phyloP scores from a whole-genome alignment of 2,113 vertebrate species.

The Eleginops maclovinus region DNA sequence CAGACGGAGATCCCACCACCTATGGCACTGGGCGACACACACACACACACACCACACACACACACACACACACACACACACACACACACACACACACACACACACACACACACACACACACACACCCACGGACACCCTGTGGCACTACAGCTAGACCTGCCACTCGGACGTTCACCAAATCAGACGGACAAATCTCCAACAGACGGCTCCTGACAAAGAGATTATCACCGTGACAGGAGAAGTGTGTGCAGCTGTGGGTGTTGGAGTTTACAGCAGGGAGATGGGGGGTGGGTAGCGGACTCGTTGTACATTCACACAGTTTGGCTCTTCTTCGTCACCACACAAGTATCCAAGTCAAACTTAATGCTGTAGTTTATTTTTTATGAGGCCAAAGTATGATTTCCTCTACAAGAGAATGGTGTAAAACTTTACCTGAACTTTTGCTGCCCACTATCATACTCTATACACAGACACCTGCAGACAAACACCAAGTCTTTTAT shows the following conservation, averaged over 20 bases:
- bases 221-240: slow-evolving; percentile 90
- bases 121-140: slow-evolving; percentile 68
- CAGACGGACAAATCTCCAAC: slow-evolving; percentile 90
- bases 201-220: slow-evolving; percentile 98
- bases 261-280: slow-evolving; percentile 61
- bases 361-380: too few relatives aligned
- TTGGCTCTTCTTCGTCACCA: slow-evolving; percentile 37
- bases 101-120: slow-evolving; percentile 37
- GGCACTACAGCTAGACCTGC: slow-evolving; percentile 79
- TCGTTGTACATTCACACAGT: slow-evolving; percentile 67
- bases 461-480: background rate
- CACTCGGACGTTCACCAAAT: slow-evolving; percentile 86
- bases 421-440: background rate
- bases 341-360: slow-evolving; percentile 24
- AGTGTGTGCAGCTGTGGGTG: slow-evolving; percentile 84
- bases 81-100: slow-evolving; percentile 38
- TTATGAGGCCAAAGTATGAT: too few relatives aligned
- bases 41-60: slow-evolving; percentile 29
- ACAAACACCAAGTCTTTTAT: background rate
- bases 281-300: slow-evolving; percentile 29
- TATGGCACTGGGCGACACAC: slow-evolving; percentile 45
- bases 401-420: too few relatives aligned
- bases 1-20: slow-evolving; percentile 74
- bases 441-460: background rate
- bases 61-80: slow-evolving; percentile 20